phyloP scores from a whole-genome alignment of 1,140 invertebrate genomes.

The Hormaphis cornu region DNA sequence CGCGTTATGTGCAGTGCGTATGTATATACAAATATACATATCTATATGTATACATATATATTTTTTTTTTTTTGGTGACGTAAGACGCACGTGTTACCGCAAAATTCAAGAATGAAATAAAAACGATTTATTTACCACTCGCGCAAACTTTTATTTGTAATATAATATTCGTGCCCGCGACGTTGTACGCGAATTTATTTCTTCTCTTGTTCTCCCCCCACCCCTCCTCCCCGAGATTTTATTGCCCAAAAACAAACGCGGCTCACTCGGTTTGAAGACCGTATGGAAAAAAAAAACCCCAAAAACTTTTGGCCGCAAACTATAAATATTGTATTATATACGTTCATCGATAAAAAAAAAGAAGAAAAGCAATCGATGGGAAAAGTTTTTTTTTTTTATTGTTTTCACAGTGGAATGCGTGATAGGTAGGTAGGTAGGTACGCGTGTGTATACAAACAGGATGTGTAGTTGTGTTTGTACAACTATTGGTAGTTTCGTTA shows the following conservation, averaged over 20 bases:
- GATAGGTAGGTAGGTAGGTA: no score
- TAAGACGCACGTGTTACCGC: constrained; percentile 32
- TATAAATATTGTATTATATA: no score
- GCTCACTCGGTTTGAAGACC: background rate
- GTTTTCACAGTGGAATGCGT: no score
- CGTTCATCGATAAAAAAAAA: constrained; percentile 13
- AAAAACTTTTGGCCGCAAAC: constrained; percentile 30
- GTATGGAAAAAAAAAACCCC: background rate
- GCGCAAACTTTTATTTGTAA: background rate
- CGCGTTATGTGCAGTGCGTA: no score
- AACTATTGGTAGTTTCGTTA: no score
- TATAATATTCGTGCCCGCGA: no score
- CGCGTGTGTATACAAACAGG: no score
- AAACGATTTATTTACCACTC: constrained; percentile 25
- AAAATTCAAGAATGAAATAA: constrained; percentile 30
- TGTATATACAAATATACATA: no score
- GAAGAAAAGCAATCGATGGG: background rate
- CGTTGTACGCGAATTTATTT: background rate
- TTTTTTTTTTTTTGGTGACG: constrained; percentile 24
- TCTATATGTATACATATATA: no score
- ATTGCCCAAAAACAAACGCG: constrained; percentile 14
- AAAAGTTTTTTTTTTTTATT: constrained; percentile 1
- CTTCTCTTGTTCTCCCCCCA: no score
- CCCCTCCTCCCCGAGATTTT: constrained; percentile 8
- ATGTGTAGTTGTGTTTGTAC: no score